A percentile compares a stretch with the other conserved stretches of the same genome.
Evolutionary conservation across 2,888 invertebrate species (phyloP).

Genomic region (Strigamia crassipes): DNA sequence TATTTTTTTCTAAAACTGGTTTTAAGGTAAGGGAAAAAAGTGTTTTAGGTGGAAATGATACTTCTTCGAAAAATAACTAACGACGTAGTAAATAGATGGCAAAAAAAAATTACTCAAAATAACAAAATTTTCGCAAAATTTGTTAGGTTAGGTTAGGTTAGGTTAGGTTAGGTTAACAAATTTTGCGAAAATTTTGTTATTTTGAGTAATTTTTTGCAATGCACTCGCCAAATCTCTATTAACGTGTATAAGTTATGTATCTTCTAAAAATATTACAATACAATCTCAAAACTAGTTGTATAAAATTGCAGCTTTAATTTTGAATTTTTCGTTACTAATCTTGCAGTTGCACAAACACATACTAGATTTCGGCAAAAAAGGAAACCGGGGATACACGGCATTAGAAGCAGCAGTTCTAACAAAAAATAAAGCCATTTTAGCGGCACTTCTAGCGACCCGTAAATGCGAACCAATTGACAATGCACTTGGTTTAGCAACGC

Average conservation of each 20-base stretch:
- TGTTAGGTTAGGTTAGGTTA: no score
- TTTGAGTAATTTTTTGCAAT: neutral
- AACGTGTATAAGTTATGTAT: no score
- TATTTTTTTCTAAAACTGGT: no score
- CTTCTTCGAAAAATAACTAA: neutral
- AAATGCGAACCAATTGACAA: neutral
- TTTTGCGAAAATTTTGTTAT: no score
- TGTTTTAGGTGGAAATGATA: no score
- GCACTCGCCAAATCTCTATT: no score
- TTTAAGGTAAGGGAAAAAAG: no score
- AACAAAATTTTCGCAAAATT: no score
- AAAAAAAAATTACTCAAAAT: neutral
- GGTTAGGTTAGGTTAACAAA: no score
- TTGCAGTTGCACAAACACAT: neutral
- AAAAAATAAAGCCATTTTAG: neutral
- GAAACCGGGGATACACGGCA: neutral
- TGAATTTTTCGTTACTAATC: neutral
- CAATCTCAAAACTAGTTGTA: no score
- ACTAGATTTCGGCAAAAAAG: neutral
- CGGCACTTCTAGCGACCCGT: neutral
- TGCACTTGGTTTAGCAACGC: neutral
- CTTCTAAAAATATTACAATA: no score
- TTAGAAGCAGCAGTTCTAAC: neutral
- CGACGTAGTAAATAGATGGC: neutral
- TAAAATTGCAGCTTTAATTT: no score